Evolutionary conservation across 1,140 invertebrate genomes (phyloP), one percentile per base, ranked within the genome.

Genomic region (Rhizoglyphus robini): DNA sequence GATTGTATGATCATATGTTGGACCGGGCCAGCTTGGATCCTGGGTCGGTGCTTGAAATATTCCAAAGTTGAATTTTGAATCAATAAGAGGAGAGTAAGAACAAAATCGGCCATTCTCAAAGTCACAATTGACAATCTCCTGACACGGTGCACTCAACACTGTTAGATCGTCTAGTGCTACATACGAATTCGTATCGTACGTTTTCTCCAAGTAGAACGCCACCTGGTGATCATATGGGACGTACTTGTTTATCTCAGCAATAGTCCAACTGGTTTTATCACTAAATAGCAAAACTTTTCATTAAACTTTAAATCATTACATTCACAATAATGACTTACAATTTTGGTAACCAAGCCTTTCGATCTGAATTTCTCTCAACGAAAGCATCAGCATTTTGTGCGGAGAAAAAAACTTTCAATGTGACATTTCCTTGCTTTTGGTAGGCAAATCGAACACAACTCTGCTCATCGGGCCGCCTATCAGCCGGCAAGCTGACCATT

Each of bases 151-250:
- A 11, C 65, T 49, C 48, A 67, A 60, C 1, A 70, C 49, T 1
- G 66, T 59, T 48, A 70, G 25, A n/a, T 70, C 69, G 47, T 70
- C 69, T 2, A 70, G 13, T 11, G 68, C 69, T 25, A 69, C 66
- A 32, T 57, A 65, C 23, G 68, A 60, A 4, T 2, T 41, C 15
- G 31, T 32, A 15, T 29, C 27, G 11, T 15, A 20, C 13, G 32
- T 13, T 46, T 60, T 60, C 27, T 29, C 27, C 30, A 60, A 34
- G 13, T 60, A 15, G 27, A 60, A 60, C 29, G 27, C 30, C 3
- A 60, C 27, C 27, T 29, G 15, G 29, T 60, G 25, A n/a, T 60
- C 29, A 46, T 29, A 60, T 20, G 15, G 8, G 29, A 32, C 18
- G 23, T 46, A 8, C 23, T 20, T 60, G 27, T 60, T 29, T 11